These are phyloP conservation scores for Charadrius vociferus DNA, from an alignment of 2,113 vertebrate genomes.

Conservation along the genomic window DNA sequence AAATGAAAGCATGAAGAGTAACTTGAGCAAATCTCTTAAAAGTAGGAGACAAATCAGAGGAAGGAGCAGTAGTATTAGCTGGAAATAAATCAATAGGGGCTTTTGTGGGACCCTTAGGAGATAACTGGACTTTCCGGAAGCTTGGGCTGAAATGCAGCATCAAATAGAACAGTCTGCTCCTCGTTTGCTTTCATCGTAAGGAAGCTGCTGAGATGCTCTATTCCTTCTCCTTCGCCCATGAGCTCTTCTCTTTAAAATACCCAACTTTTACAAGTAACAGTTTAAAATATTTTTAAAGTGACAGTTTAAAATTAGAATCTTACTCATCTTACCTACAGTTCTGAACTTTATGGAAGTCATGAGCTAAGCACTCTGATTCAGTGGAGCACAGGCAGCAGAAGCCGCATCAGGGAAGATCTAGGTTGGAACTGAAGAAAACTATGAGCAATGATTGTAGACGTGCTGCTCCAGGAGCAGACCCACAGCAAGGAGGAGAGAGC, in stretches of 20 bases:
- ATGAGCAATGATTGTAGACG: background rate
- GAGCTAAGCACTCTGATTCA: background rate
- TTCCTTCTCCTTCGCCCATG: background rate
- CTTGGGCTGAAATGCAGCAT: background rate
- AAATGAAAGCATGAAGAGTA: background rate
- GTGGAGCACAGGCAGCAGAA: background rate
- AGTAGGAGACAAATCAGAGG: background rate
- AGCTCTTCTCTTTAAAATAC: background rate
- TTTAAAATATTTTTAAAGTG: background rate
- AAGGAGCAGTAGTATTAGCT: background rate
- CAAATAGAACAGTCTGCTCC: background rate
- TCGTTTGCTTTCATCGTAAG: background rate
- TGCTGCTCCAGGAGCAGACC: background rate
- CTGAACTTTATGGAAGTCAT: background rate
- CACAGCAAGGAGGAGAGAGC: background rate
- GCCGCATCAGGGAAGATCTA: background rate
- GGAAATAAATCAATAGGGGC: background rate
- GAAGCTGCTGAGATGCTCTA: background rate
- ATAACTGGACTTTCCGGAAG: background rate
- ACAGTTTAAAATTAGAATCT: background rate
- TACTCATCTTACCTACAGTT: background rate
- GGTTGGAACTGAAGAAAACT: background rate
- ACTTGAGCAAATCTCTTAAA: background rate
- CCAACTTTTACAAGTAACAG: background rate
- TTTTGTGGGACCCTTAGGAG: background rate